phyloP scores from a whole-genome alignment of 2,113 vertebrate genomes.

The Hypomesus transpacificus region DNA sequence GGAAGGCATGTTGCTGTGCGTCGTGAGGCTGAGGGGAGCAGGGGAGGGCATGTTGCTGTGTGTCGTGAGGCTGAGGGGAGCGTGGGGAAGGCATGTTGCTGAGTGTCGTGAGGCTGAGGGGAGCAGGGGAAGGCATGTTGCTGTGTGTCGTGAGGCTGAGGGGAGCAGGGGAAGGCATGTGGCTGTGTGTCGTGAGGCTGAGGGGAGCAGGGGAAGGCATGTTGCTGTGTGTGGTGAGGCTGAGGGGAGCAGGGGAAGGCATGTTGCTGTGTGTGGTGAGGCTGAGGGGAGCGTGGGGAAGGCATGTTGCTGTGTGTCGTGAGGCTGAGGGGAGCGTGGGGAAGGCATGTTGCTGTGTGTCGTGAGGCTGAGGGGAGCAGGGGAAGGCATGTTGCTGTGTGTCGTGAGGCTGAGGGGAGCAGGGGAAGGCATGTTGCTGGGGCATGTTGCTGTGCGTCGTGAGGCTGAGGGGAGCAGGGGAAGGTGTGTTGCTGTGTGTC shows the following conservation, averaged over 20 bases:
- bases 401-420: slow-evolving; percentile 25
- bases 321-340: slow-evolving; percentile 40
- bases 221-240: no score
- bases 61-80: slow-evolving; percentile 36
- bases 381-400: slow-evolving; percentile 15
- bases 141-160: no score
- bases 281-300: slow-evolving; percentile 40
- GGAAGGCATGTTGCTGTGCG: no score
- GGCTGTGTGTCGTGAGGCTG: not conserved
- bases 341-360: no score
- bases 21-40: slow-evolving; percentile 24
- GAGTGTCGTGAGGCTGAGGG: slow-evolving; percentile 20
- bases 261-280: not conserved
- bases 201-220: no score
- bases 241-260: slow-evolving; percentile 42
- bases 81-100: slow-evolving; percentile 26
- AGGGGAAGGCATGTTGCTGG: no score
- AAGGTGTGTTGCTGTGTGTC: not conserved
- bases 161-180: slow-evolving; percentile 33
- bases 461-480: slow-evolving; percentile 31
- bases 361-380: slow-evolving; percentile 29
- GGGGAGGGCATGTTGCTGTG: no score
- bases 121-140: no score
- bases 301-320: no score
- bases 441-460: no score